phyloP scores from a whole-genome alignment of 2,113 vertebrate species.

The Hydrochoerus hydrochaeris region DNA sequence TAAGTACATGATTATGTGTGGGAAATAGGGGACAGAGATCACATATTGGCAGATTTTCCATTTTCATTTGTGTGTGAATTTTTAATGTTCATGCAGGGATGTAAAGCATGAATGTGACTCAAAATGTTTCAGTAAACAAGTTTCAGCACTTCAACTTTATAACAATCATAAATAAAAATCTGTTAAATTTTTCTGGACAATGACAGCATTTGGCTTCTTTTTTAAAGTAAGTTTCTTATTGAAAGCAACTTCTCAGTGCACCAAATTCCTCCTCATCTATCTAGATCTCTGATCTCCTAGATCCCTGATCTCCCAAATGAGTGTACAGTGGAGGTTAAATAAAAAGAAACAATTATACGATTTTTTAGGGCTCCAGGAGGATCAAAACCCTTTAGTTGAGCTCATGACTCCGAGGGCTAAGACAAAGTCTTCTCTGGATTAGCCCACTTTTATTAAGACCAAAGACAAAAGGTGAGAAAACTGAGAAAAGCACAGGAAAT shows the following conservation, averaged over 20 bases:
- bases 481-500: too few relatives aligned
- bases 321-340: too few relatives aligned
- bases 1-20: constrained; percentile 89
- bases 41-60: constrained; percentile 88
- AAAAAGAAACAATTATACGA: too few relatives aligned
- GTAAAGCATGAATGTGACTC: constrained; percentile 84
- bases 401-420: too few relatives aligned
- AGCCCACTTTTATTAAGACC: too few relatives aligned
- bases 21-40: constrained; percentile 88
- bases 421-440: too few relatives aligned
- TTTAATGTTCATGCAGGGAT: constrained; percentile 85
- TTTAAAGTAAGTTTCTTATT: constrained; percentile 60
- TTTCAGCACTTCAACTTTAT: constrained; percentile 89
- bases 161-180: constrained; percentile 89
- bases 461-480: too few relatives aligned
- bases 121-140: constrained; percentile 83
- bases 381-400: too few relatives aligned
- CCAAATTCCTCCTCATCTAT: background rate
- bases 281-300: too few relatives aligned
- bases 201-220: constrained; percentile 92
- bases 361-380: too few relatives aligned
- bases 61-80: constrained; percentile 90
- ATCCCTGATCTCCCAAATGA: too few relatives aligned
- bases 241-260: background rate
- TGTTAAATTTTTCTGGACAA: constrained; percentile 90